Percentiles rank a stretch among this genome's conserved stretches.
Conservation (phyloP, 1,140 invertebrate species). For the Oreohelix idahoensis region DNA sequence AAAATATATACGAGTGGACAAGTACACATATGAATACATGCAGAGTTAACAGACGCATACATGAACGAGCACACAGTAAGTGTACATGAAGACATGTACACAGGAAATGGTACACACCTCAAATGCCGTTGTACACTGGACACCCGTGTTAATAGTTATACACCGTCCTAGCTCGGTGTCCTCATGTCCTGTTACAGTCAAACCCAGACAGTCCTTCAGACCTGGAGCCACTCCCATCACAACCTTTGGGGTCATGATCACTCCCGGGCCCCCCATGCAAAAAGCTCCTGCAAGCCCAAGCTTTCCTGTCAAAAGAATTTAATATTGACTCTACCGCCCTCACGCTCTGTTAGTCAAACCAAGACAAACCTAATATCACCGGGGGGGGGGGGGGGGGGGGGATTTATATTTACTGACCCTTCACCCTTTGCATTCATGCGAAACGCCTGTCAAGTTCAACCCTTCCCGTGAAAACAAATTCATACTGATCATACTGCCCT, state of each 20-base stretch:
- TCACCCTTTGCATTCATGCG: too few relatives aligned
- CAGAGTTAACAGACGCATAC: background rate
- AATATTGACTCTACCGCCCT: too few relatives aligned
- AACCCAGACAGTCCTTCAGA: constrained; percentile 79
- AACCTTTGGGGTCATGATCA: constrained; percentile 78
- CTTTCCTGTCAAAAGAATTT: constrained; percentile 30
- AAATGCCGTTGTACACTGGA: constrained; percentile 97
- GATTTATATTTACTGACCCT: too few relatives aligned
- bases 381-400: too few relatives aligned
- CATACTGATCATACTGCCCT: too few relatives aligned
- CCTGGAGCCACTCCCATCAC: constrained; percentile 65
- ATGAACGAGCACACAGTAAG: background rate
- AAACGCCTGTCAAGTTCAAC: too few relatives aligned
- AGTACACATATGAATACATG: background rate
- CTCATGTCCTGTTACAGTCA: constrained; percentile 94
- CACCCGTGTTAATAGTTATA: constrained; percentile 88
- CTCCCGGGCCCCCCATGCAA: constrained; percentile 92
- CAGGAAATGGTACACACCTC: constrained; percentile 81
- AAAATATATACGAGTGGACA: background rate
- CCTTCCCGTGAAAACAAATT: too few relatives aligned
- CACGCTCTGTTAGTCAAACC: too few relatives aligned
- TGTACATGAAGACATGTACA: background rate
- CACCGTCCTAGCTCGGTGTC: constrained; percentile 97
- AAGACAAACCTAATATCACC: too few relatives aligned
- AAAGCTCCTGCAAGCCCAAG: constrained; percentile 44